Base-by-base conservation (phyloP, 2,797 vertebrate species). In the Tauraco hartlaubi region DNA sequence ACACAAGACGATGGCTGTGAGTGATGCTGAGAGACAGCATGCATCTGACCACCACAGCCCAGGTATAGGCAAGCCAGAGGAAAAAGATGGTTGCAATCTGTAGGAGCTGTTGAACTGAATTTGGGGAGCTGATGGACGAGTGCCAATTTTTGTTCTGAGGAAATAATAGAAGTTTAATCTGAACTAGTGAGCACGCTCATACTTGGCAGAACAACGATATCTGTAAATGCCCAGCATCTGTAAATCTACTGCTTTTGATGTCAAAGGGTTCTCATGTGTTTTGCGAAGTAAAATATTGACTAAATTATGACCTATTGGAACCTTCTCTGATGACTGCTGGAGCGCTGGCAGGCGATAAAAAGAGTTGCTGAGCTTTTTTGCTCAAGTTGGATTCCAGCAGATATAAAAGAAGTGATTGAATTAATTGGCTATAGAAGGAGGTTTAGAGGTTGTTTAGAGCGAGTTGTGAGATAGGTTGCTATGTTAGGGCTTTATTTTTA, bases 241-340 rank as follows among this genome's bases (percentile, higher is more conserved):
- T 88, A 95, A 91, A 95, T 94, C 87, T 63, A 33, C 74, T 63
- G 75, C 96, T 96, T 97, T 97, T 96, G 93, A 97, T 97, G 94
- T 94, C 91, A 88, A 71, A 95, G 72, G 55, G 81, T 59, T 95
- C 94, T 95, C 95, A 95, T 85, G 90, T 97, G 91, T 91, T 96
- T 80, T 73, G 76, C 14, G 15, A 93, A 90, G 94, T 95, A 85
- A 96, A 96, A 95, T 77, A 88, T 88, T 96, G 96, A 95, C 88
- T 95, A 94, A 90, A 90, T 94, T 96, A 95, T 85, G 93, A 94
- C 91, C 96, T 89, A 94, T 39, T 91, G 95, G 95, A 95, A 79
- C 75, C 72, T 88, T 14, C 75, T 91, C 97, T 96, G 90, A 79
- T 68, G 94, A 82, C 90, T 94, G 91, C 77, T 85, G 81, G 75